phyloP scores from a whole-genome alignment of 2,797 vertebrate genomes.

The Parotocinclus haroldoi region DNA sequence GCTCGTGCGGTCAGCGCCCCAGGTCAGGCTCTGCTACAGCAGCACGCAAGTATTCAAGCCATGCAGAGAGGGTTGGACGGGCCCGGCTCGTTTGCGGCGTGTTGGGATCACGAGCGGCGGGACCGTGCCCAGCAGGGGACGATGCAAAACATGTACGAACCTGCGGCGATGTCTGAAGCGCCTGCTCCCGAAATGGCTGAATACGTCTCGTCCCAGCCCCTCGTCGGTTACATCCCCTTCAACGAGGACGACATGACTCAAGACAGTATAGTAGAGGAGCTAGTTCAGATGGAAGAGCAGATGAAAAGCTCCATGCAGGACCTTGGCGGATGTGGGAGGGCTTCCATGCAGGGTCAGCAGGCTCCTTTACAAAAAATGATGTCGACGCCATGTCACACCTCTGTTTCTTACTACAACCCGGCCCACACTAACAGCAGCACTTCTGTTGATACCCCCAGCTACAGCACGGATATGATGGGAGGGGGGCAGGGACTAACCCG shows the following conservation, averaged over 20 bases:
- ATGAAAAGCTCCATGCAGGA: conserved; percentile 81
- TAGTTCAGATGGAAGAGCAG: conserved; percentile 98
- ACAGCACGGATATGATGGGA: conserved; percentile 87
- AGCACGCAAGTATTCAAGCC: conserved; percentile 71
- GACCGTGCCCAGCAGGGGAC: conserved; percentile 48
- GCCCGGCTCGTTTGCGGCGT: conserved; percentile 64
- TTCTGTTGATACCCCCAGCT: conserved; percentile 80
- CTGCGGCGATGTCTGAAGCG: conserved; percentile 70
- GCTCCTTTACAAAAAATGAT: conserved; percentile 55
- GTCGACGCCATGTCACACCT: conserved; percentile 66
- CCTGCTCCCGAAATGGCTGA: conserved; percentile 76
- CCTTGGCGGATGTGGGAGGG: conserved; percentile 73
- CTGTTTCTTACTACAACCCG: conserved; percentile 77
- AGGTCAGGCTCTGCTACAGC: conserved; percentile 60
- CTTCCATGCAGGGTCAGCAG: conserved; percentile 75
- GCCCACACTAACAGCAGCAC: conserved; percentile 77
- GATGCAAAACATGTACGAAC: conserved; percentile 48
- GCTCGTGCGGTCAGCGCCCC: conserved; percentile 38
- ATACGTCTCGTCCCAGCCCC: conserved; percentile 73
- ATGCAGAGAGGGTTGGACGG: conserved; percentile 60
- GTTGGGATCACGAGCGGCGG: conserved; percentile 65
- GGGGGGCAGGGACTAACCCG: conserved; percentile 77
- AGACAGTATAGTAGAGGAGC: conserved; percentile 97
- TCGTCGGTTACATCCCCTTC: conserved; percentile 86
- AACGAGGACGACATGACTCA: conserved; percentile 93